Conservation (phyloP, 2,797 vertebrate species). For the Cynodonichthys magdalenae region DNA sequence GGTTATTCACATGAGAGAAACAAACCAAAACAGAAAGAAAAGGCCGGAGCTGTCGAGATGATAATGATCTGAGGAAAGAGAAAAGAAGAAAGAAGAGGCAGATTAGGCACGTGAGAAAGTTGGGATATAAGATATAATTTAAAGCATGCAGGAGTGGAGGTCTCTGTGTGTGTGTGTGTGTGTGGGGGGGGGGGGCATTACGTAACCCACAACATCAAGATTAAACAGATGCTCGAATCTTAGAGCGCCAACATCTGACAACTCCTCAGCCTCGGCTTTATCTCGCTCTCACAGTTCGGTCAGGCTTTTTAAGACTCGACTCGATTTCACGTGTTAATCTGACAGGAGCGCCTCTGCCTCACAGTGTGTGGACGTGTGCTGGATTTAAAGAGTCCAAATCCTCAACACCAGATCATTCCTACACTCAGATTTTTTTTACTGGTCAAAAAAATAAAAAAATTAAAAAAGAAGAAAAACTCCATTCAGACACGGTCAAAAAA, state of each 20-base stretch:
- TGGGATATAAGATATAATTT: slow-evolving; percentile 36
- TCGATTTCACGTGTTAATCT: slow-evolving; percentile 38
- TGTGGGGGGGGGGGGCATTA: slow-evolving; percentile 47
- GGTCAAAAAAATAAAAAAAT: no score
- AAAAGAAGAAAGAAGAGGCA: slow-evolving; percentile 47
- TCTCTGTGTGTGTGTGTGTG: slow-evolving; percentile 13
- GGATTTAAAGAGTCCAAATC: background rate
- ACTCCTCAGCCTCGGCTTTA: slow-evolving; percentile 54
- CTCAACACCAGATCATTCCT: background rate
- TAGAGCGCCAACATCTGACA: slow-evolving; percentile 51
- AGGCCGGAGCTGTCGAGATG: slow-evolving; percentile 71
- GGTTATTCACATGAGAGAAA: slow-evolving; percentile 83
- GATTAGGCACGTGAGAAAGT: slow-evolving; percentile 49
- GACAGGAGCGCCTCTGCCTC: slow-evolving; percentile 31
- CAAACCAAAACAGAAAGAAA: slow-evolving; percentile 63
- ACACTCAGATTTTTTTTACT: no score
- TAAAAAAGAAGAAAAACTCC: no score
- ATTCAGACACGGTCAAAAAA: no score
- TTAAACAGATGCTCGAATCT: slow-evolving; percentile 70
- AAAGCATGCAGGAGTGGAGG: slow-evolving; percentile 58
- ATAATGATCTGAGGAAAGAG: slow-evolving; percentile 72
- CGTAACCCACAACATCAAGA: slow-evolving; percentile 70
- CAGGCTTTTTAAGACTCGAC: slow-evolving; percentile 51
- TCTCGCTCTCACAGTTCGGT: slow-evolving; percentile 56
- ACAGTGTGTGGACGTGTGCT: slow-evolving; percentile 1